Conservation (phyloP, 1,140 invertebrate species). For the Delia radicum region DNA sequence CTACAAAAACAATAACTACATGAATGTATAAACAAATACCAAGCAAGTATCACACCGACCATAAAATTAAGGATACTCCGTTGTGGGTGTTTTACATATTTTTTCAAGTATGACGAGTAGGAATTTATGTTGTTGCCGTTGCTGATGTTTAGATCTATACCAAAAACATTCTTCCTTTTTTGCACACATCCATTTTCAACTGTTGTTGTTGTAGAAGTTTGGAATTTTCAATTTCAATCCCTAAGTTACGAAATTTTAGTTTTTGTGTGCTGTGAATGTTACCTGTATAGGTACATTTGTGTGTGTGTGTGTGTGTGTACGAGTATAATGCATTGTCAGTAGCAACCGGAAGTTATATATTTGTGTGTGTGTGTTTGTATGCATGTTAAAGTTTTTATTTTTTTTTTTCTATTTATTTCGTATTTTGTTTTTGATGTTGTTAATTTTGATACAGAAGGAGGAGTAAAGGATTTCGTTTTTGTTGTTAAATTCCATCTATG, state of each 20-base stretch:
- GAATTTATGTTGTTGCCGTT: background rate
- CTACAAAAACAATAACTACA: background rate
- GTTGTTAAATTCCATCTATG: background rate
- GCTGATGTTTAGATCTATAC: background rate
- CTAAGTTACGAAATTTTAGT: conserved; percentile 6
- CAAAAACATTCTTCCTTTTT: background rate
- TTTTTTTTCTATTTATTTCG: background rate
- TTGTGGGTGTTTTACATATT: background rate
- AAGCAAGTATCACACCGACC: background rate
- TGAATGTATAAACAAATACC: background rate
- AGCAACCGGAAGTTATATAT: conserved; percentile 18
- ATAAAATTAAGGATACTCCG: background rate
- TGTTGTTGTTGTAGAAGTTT: conserved; percentile 2
- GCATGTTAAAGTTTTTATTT: background rate
- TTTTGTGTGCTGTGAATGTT: background rate
- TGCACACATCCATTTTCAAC: conserved; percentile 5
- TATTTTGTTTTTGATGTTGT: background rate
- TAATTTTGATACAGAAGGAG: background rate
- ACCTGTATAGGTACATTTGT: background rate
- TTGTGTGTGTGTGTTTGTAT: background rate
- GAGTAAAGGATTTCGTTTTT: background rate
- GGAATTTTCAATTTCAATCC: conserved; percentile 18
- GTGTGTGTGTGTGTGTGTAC: background rate
- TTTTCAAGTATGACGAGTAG: background rate
- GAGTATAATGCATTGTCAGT: conserved; percentile 9